Conservation (phyloP, 1,140 invertebrate genomes). For the Zophobas morio region DNA sequence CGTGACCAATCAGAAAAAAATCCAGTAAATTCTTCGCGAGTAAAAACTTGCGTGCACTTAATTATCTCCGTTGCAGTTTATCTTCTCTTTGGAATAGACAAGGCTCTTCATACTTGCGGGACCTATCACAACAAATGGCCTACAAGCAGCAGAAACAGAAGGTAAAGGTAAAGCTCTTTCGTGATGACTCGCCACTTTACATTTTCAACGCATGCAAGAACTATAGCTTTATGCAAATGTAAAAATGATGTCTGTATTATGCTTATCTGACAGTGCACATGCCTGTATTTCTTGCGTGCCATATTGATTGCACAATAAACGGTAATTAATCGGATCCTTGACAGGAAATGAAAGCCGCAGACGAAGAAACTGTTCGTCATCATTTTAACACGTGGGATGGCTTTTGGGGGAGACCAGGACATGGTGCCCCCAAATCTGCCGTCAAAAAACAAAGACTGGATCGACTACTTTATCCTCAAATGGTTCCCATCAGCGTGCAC, state of each 20-base stretch:
- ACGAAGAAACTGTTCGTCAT: constrained; percentile 71
- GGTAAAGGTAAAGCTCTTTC: constrained; percentile 58
- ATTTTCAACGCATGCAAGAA: not conserved
- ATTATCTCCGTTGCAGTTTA: constrained; percentile 34
- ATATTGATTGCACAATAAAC: constrained; percentile 42
- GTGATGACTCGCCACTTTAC: not conserved
- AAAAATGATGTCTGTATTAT: constrained; percentile 3
- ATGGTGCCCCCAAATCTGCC: constrained; percentile 73
- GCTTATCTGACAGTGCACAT: constrained; percentile 6
- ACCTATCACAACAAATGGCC: constrained; percentile 63
- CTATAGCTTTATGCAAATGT: constrained; percentile 7
- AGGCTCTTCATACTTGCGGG: constrained; percentile 59
- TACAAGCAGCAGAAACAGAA: constrained; percentile 59
- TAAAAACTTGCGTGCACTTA: not conserved
- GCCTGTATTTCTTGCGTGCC: constrained; percentile 3
- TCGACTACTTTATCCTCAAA: constrained; percentile 62
- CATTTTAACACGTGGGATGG: constrained; percentile 79
- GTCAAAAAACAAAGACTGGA: constrained; percentile 63
- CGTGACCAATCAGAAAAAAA: constrained; percentile 69
- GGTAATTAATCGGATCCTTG: too few relatives aligned
- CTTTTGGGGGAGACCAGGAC: constrained; percentile 78
- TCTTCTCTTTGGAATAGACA: constrained; percentile 52
- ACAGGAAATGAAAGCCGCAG: constrained; percentile 70
- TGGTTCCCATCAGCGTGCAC: constrained; percentile 59
- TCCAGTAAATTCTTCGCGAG: constrained; percentile 40